Evolutionary conservation across 2,797 vertebrate species (phyloP), one percentile per base, ranked within the genome.

Genomic region (Sebastes reedi): DNA sequence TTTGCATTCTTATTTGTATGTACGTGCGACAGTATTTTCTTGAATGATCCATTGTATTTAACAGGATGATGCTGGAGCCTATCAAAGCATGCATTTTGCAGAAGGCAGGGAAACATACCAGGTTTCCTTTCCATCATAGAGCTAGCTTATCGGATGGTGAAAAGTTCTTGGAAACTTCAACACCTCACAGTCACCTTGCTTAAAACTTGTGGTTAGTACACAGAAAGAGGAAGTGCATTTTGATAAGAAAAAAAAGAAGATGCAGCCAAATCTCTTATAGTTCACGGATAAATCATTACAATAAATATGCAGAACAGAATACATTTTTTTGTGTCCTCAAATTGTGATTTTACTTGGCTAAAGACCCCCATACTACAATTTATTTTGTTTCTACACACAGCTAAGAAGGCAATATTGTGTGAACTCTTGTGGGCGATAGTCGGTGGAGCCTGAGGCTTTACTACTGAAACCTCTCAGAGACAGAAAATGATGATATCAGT

Each of bases 141-240:
- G 30, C 32, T 64, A 6, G 22, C 50, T 55, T 5, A 34, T 46
- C 32, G 16, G 1, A 4, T 32, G 36, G 24, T 22, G 20, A n/a
- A 22, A 71, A 46, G 16, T 22, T 52, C 56, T 60, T 14, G 36
- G n/a, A 52, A 36, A 64, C 22, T 39, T 32, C 13, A 46, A 58
- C 27, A 3, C 14, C 14, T 60, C 20, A 22, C 8, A 24, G 13
- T 22, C 36, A 25, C 8, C n/a, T 36, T 42, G 16, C 8, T 67
- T 8, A 13, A 30, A 56, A 42, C n/a, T 54, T 68, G 62, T 25
- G 36, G 46, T 81, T 46, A 25, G 36, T 14, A 18, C 12, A 55
- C 55, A 67, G 9, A 34, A 60, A 58, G 72, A 72, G 79, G 76
- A 77, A 69, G 29, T 61, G 6, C 20, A 3, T 62, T 71, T 30